Evolutionary conservation across 2,113 vertebrate species (phyloP), one percentile per base, ranked within the genome.

Genomic region (Poicephalus meyeri): DNA sequence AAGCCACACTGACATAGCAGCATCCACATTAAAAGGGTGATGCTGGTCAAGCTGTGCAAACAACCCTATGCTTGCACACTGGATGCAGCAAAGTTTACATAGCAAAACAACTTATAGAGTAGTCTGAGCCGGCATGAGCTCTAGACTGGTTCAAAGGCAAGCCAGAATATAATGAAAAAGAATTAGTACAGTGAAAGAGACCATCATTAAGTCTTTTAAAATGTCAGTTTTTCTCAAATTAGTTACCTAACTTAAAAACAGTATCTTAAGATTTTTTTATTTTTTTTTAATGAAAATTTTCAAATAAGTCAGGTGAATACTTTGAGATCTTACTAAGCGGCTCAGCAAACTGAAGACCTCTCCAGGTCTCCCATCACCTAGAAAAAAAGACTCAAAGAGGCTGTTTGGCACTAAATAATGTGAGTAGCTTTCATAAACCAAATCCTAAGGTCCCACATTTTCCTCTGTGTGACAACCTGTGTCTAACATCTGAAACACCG

Each of bases 1-100:
- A 29, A 65, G 33, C 16, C 56, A 41, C 33, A 2, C 7, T 2
- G 35, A 44, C 23, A 33, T 26, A 37, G 69, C 52, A 25, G 39
- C 16, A 28, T 1, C 13, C 6, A 4, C 5, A 1, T 6, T 11
- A 9, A 15, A 41, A 20, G 29, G 23, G 44, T 3, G 20, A 18
- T 8, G 42, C 42, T 20, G 21, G 42, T 13, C 41, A 29, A 33
- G 55, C 63, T 25, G 24, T 4, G 21, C 52, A 16, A 16, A 11
- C 1, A 4, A 31, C 66, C 47, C 39, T 19, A 9, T 14, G 15
- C 35, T 58, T 21, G 37, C 33, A 17, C 11, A 11, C 16, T 31
- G 53, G 11, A 23, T 12, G 24, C 41, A 23, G 50, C 21, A 46
- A 66, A 55, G 18, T 49, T 66, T 2, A 49, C 28, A 6, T 1